Evolutionary conservation across 2,797 vertebrate genomes (phyloP), one percentile per base, ranked within the genome.

Genomic region (Etheostoma perlongum): DNA sequence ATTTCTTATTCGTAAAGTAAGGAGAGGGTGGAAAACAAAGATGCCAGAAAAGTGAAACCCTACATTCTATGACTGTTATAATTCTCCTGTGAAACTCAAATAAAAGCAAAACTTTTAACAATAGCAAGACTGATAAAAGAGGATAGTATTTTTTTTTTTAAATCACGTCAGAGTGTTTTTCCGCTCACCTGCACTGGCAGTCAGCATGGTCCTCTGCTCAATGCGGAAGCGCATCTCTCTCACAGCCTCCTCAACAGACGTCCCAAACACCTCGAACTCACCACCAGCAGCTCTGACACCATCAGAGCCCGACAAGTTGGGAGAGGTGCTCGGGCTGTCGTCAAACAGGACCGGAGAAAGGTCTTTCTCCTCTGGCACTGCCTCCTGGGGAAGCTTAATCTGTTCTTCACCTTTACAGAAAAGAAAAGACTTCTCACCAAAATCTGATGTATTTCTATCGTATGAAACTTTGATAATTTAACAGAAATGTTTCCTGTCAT

Each of bases 191-290:
- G 98, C 98, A 84, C 98, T 99, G 76, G 98, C 98, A 62, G 98
- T 99, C 81, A 99, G 90, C 10, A 79, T 92, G 36, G 97, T 99
- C 94, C 96, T 98, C 91, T 98, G 97, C 87, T 99, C 95, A 62
- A 99, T 97, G 55, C 96, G 96, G 89, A 99, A 99, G 55, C 98
- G 97, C 95, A 99, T 98, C 94, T 99, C 98, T 86, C 96, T 96
- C 79, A 99, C 98, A 68, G 94, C 96, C 88, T 99, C 97, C 78
- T 99, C 97, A 0, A 95, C 93, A 84, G 95, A 96, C 6, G 87
- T 96, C 80, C 97, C 98, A 94, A 99, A 99, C 72, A 97, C 92
- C 87, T 96, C 59, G 0, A 74, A 85, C 3, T 55, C 83, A 49
- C 46, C 74, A 15, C 15, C 57, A 36, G 79, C 16, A 49, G 47